phyloP scores from a whole-genome alignment of 92 coral and sea anemone genomes.

The Zoanthus solanderi region DNA sequence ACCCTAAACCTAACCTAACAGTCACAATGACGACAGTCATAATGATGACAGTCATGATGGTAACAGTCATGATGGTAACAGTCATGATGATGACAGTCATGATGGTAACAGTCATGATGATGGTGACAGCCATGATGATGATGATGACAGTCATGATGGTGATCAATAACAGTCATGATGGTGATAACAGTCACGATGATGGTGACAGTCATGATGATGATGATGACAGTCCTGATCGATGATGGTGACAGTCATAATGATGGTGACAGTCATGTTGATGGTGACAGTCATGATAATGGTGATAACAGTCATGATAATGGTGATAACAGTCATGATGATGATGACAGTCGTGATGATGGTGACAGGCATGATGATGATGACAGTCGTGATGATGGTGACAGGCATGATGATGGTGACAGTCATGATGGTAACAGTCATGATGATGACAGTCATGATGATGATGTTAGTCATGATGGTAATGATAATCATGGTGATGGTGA shows the following conservation, averaged over 20 bases:
- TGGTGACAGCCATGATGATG: neutral
- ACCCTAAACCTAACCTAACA: neutral
- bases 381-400: no score
- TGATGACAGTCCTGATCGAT: neutral
- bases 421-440: no score
- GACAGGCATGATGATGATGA: no score
- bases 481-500: neutral
- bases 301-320: no score
- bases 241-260: neutral
- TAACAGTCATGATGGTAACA: no score
- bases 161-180: no score
- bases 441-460: neutral
- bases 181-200: neutral
- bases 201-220: neutral
- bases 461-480: neutral
- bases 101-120: neutral
- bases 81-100: neutral
- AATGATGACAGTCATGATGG: no score
- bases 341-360: no score
- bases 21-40: no score
- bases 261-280: neutral
- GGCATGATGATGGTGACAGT: neutral
- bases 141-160: neutral
- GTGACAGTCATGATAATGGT: no score
- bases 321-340: no score